Evolutionary conservation across 2,797 vertebrate species (phyloP), one percentile per base, ranked within the genome.

Genomic region (Chaetophractus vellerosus): DNA sequence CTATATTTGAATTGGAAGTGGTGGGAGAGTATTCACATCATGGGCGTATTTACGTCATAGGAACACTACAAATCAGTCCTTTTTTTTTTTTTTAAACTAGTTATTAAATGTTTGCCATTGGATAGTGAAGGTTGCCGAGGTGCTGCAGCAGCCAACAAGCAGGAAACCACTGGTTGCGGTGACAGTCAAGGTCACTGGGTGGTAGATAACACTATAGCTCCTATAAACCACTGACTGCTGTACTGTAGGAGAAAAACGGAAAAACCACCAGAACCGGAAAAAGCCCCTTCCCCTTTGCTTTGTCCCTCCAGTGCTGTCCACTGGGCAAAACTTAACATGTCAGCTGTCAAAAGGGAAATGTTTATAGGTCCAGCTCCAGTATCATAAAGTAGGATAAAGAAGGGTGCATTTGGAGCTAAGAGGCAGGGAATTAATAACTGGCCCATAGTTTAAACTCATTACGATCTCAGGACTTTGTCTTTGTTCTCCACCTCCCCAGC

Each of bases 51-150:
- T 45, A 45, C 10, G 45, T 45, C 10, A 45, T 59, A 15, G 5
- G 36, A 64, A 69, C 4, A 8, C 50, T 85, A 55, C 23, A 72
- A 68, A 28, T 38, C 15, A 48, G 87, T 48, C 12, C 28, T 83
- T 16, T 26, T 69, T 84, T 69, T 52, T 76, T 33, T 19, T 18
- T 36, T 95, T 45, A 31, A 92, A 23, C 45, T 66, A 55, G 16
- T 63, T 93, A 15, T 93, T 94, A 88, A 84, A 41, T 85, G 78
- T 59, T 61, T 81, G 52, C 66, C n/a, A 68, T n/a, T 28, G 36
- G 59, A 23, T 83, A 9, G n/a, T 72, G 16, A 76, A 8, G 16
- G 64, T 88, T 69, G 31, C 33, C 59, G 21, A 69, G 57, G 33
- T 26, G 26, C 41, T 24, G 1, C 48, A 81, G 63, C 11, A 64